These are phyloP conservation scores for Saturnia japonica DNA, from an alignment of 2,888 invertebrate species.

Conservation along the genomic window DNA sequence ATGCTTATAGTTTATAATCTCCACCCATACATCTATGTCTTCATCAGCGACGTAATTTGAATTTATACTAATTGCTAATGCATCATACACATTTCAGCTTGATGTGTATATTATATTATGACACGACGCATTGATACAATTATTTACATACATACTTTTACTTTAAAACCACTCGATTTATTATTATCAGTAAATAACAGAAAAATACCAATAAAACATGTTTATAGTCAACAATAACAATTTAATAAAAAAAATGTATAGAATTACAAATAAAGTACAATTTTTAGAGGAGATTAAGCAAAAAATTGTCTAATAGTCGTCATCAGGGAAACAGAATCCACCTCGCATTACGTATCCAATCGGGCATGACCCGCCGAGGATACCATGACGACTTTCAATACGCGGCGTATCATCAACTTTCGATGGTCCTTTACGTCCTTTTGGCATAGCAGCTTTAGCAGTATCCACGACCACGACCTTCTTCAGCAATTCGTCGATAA, in stretches of 20 bases:
- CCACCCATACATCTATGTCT: too few relatives aligned
- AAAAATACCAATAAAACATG: not conserved
- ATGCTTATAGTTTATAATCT: not conserved
- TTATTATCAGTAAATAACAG: too few relatives aligned
- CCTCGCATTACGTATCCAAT: constrained; percentile 37
- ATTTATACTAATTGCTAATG: not conserved
- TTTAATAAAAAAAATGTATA: constrained; percentile 19
- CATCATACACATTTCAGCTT: not conserved
- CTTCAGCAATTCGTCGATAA: constrained; percentile 23
- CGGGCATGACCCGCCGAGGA: constrained; percentile 39
- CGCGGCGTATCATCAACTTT: constrained; percentile 1
- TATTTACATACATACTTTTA: not conserved
- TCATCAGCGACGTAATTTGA: not conserved
- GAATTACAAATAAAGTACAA: constrained; percentile 12
- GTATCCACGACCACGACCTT: constrained; percentile 11
- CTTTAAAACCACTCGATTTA: too few relatives aligned
- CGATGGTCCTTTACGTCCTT: not conserved
- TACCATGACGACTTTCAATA: constrained; percentile 33
- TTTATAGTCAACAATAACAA: constrained; percentile 2
- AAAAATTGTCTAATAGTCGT: constrained; percentile 32
- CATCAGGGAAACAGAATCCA: constrained; percentile 44
- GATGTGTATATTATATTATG: too few relatives aligned
- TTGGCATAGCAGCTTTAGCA: not conserved
- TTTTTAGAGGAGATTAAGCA: not conserved
- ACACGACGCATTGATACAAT: not conserved